phyloP scores from a whole-genome alignment of 2,113 vertebrate species.

The Suricata suricatta region DNA sequence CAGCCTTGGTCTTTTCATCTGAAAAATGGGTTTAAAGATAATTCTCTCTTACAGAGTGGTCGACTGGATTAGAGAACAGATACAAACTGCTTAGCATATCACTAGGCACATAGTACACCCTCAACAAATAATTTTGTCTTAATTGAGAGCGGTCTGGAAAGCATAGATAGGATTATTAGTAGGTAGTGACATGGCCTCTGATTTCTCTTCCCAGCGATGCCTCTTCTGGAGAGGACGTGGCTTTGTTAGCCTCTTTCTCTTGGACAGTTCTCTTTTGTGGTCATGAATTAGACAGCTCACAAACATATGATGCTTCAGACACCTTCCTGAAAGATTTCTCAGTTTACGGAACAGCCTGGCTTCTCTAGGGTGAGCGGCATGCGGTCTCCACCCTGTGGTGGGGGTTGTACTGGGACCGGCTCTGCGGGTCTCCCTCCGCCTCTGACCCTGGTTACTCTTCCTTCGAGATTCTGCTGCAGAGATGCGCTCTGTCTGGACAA shows the following conservation, averaged over 20 bases:
- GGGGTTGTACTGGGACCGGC: not conserved
- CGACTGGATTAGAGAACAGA: not conserved
- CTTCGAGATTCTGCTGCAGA: slow-evolving; percentile 46
- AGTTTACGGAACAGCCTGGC: not conserved
- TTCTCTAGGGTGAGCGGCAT: not conserved
- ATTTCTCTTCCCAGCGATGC: not conserved
- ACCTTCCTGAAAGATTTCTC: rapidly evolving
- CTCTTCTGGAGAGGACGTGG: not conserved
- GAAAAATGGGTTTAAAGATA: not conserved
- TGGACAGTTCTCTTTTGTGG: not conserved
- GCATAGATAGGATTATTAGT: not conserved
- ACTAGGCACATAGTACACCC: not conserved
- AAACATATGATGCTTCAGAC: not conserved
- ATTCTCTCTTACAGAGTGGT: not conserved
- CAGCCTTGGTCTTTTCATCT: not conserved
- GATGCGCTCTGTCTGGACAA: slow-evolving; percentile 78
- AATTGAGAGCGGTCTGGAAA: not conserved
- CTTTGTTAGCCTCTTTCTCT: not conserved
- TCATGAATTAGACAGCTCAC: not conserved
- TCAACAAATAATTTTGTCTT: not conserved
- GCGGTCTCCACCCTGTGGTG: rapidly evolving
- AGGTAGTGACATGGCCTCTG: not conserved
- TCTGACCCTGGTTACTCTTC: slow-evolving; percentile 59
- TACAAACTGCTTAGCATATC: not conserved
- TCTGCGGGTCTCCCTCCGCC: not conserved